A percentile compares a stretch with the other conserved stretches of the same genome.
These are phyloP conservation scores for Amblyjoppa proteus DNA, from an alignment of 2,888 invertebrate species.

Conservation along the genomic window DNA sequence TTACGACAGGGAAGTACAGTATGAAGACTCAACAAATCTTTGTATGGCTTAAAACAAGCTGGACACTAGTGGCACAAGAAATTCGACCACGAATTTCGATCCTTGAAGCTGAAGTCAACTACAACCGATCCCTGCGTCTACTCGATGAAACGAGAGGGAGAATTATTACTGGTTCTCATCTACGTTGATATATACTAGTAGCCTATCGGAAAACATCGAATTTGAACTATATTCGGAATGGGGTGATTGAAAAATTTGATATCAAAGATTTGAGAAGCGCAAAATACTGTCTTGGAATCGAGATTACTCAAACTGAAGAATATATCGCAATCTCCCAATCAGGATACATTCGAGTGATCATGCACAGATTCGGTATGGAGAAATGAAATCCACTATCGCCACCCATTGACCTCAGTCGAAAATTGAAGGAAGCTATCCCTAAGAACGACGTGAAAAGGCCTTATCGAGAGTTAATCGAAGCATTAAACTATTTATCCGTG, in stretches of 20 bases:
- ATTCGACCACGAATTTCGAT: constrained; percentile 32
- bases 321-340: not conserved
- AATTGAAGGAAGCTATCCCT: too few relatives aligned
- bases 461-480: too few relatives aligned
- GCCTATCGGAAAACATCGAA: constrained; percentile 16
- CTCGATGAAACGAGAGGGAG: constrained; percentile 3
- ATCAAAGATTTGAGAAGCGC: constrained; percentile 21
- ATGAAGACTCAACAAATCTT: constrained; percentile 63
- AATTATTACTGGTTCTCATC: constrained; percentile 9
- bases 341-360: constrained; percentile 1
- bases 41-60: constrained; percentile 69
- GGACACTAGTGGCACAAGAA: constrained; percentile 66
- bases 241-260: constrained; percentile 32
- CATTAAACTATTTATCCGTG: too few relatives aligned
- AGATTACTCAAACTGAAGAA: constrained; percentile 3
- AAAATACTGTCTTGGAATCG: constrained; percentile 20
- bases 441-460: too few relatives aligned
- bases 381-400: not conserved
- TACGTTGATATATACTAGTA: constrained; percentile 50
- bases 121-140: constrained; percentile 58
- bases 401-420: too few relatives aligned
- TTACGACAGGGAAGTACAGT: constrained; percentile 59
- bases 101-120: constrained; percentile 39
- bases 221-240: not conserved
- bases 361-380: constrained; percentile 25